phyloP scores from a whole-genome alignment of 2,797 vertebrate genomes.

The Centroberyx gerrardi region DNA sequence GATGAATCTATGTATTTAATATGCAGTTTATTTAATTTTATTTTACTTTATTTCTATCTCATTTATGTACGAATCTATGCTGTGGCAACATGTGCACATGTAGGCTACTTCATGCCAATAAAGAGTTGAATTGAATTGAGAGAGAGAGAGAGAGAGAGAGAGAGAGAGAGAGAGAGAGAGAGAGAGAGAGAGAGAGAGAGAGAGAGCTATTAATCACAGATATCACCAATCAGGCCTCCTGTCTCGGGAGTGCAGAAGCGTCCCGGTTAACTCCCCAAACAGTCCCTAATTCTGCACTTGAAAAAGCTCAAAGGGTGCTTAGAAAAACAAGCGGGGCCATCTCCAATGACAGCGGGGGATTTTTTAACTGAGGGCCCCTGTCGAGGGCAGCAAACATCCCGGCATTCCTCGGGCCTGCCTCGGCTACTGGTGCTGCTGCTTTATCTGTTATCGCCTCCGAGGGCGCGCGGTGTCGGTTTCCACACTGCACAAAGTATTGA shows the following conservation, averaged over 20 bases:
- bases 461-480: conserved; percentile 54
- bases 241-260: conserved; percentile 40
- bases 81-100: no score
- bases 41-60: no score
- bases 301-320: conserved; percentile 72
- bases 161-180: neutral
- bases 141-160: neutral
- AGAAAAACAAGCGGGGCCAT: conserved; percentile 71
- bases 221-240: conserved; percentile 72
- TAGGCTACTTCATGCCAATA: no score
- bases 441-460: conserved; percentile 53
- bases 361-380: conserved; percentile 45
- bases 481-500: conserved; percentile 7
- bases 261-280: conserved; percentile 65
- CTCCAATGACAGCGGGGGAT: conserved; percentile 67
- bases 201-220: conserved; percentile 70
- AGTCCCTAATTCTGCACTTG: conserved; percentile 66
- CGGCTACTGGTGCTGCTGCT: conserved; percentile 46
- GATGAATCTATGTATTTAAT: no score
- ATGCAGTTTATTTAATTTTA: no score
- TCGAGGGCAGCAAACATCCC: conserved; percentile 42
- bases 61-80: no score
- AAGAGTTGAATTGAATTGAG: no score
- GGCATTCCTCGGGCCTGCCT: conserved; percentile 50
- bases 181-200: conserved; percentile 2